Percentiles rank a stretch among this genome's conserved stretches.
Conservation (phyloP, 2,888 invertebrate genomes). For the Lottia gigantea region DNA sequence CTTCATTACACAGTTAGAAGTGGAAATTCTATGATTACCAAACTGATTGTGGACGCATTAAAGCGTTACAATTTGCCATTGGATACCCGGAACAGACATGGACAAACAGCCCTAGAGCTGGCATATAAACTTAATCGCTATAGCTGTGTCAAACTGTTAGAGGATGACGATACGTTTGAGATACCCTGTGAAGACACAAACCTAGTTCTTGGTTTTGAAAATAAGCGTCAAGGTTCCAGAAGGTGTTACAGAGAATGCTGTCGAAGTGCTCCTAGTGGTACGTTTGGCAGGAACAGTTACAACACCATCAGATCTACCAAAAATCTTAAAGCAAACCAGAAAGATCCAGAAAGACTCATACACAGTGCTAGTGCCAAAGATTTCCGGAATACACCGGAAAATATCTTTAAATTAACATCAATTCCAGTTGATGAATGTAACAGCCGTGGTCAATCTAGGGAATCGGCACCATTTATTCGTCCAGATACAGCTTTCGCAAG, state of each 20-base stretch:
- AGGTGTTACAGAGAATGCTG: conserved; percentile 1
- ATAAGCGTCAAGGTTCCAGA: not conserved
- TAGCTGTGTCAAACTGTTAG: conserved; percentile 37
- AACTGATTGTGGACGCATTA: conserved; percentile 42
- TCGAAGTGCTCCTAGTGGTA: not conserved
- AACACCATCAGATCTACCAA: conserved; percentile 21
- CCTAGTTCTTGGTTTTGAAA: conserved; percentile 6
- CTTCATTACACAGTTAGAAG: conserved; percentile 61
- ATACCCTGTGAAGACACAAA: conserved; percentile 24
- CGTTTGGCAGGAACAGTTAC: conserved; percentile 11
- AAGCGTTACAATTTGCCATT: conserved; percentile 38
- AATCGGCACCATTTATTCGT: conserved; percentile 6
- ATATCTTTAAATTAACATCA: conserved; percentile 41
- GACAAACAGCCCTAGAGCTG: conserved; percentile 40
- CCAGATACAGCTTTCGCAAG: conserved; percentile 10
- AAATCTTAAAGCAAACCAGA: conserved; percentile 40
- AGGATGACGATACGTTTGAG: conserved; percentile 15
- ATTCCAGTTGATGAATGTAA: conserved; percentile 22
- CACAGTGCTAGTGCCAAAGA: conserved; percentile 48
- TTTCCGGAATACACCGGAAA: conserved; percentile 57
- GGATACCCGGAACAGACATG: conserved; percentile 39
- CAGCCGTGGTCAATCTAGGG: not conserved
- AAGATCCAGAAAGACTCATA: conserved; percentile 43
- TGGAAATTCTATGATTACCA: conserved; percentile 48
- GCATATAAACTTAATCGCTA: conserved; percentile 35